These are phyloP conservation scores for Anomalospiza imberbis DNA, from an alignment of 2,797 vertebrate genomes.

Conservation along the genomic window DNA sequence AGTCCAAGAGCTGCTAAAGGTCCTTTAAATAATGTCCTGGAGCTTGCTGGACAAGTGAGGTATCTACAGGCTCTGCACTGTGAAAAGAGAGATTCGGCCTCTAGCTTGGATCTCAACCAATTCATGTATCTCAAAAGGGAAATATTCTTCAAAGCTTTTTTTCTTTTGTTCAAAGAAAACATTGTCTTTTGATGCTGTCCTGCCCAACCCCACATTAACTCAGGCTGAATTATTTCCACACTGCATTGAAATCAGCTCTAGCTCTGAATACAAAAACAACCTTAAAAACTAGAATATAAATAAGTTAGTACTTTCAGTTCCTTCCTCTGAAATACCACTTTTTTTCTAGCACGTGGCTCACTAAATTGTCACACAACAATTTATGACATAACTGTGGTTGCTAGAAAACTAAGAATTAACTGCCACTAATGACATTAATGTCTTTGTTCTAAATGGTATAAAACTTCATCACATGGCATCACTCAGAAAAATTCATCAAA, in stretches of 20 bases:
- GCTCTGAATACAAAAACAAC: not conserved
- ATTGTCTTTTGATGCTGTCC: not conserved
- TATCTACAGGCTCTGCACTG: not conserved
- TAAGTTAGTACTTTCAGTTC: not conserved
- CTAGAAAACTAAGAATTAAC: slow-evolving; percentile 41
- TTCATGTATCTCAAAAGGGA: not conserved
- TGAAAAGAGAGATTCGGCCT: accelerated
- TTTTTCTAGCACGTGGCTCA: not conserved
- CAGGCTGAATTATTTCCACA: not conserved
- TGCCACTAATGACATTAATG: slow-evolving; percentile 22
- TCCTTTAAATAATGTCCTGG: not conserved
- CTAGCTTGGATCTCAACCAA: not conserved
- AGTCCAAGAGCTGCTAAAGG: not conserved
- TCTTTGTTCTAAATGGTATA: not conserved
- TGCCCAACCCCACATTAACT: not conserved
- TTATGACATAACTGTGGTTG: not conserved
- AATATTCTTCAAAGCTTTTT: not conserved
- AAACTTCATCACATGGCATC: not conserved
- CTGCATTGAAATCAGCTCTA: not conserved
- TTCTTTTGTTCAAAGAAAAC: not conserved
- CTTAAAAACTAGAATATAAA: not conserved
- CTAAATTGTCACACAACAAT: not conserved
- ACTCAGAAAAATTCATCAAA: slow-evolving; percentile 8
- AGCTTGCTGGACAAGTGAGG: not conserved
- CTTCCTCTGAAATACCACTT: not conserved